These are phyloP conservation scores for Apis laboriosa DNA, from an alignment of 1,140 invertebrate genomes.

Conservation along the genomic window DNA sequence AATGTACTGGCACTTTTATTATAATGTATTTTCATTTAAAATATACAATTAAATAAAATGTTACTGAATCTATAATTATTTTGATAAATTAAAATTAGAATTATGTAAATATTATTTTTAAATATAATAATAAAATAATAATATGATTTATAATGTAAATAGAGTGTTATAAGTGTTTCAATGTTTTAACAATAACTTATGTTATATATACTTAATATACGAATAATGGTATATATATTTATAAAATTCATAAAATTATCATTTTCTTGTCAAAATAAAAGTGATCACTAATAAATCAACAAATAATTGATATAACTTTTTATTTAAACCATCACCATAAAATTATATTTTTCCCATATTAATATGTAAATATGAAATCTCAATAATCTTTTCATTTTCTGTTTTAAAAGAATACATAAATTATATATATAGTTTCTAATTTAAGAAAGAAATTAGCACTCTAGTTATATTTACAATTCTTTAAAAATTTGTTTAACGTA, in stretches of 20 bases:
- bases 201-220: constrained; percentile 12
- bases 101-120: constrained; percentile 20
- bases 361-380: constrained; percentile 22
- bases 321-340: constrained; percentile 43
- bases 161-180: background rate
- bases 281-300: constrained; percentile 10
- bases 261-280: constrained; percentile 18
- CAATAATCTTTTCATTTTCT: background rate
- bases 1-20: constrained; percentile 45
- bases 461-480: background rate
- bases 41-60: background rate
- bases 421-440: background rate
- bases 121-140: constrained; percentile 3
- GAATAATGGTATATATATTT: background rate
- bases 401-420: background rate
- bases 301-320: constrained; percentile 12
- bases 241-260: background rate
- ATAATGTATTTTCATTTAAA: constrained; percentile 17
- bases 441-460: background rate
- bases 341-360: constrained; percentile 21
- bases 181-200: background rate
- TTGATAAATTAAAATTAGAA: background rate
- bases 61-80: background rate
- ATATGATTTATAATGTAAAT: background rate
- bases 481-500: background rate